A percentile compares a stretch with the other conserved stretches of the same genome.
phyloP scores from a whole-genome alignment of 2,113 vertebrate species.

The Smithornis capensis region DNA sequence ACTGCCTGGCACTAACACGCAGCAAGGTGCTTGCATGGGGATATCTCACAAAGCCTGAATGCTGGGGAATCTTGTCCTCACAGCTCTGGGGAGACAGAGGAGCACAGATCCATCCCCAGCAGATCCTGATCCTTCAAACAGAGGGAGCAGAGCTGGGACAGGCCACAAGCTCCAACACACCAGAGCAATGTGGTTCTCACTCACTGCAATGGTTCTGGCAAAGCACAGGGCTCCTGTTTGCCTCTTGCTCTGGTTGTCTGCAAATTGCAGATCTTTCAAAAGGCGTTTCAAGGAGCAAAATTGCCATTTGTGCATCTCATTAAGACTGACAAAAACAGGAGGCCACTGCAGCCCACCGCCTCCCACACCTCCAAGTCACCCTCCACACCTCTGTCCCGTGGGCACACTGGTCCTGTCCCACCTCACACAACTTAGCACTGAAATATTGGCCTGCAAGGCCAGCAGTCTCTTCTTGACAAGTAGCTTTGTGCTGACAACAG shows the following conservation, averaged over 20 bases:
- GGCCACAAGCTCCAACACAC: not conserved
- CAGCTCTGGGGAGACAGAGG: not conserved
- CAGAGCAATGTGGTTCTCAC: not conserved
- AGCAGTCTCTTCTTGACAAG: not conserved
- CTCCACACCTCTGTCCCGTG: not conserved
- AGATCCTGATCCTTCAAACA: not conserved
- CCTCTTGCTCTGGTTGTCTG: not conserved
- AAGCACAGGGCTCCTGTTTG: not conserved
- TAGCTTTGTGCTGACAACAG: not conserved
- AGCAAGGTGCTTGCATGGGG: not conserved
- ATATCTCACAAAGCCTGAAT: not conserved
- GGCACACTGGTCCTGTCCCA: rapidly evolving
- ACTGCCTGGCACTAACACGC: not conserved
- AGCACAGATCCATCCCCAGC: not conserved
- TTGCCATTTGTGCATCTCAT: not conserved
- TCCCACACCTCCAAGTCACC: not conserved
- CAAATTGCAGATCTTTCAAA: not conserved
- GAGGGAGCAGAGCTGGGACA: not conserved
- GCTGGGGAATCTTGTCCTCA: not conserved
- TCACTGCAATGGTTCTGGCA: not conserved
- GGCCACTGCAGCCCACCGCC: not conserved
- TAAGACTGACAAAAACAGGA: not conserved
- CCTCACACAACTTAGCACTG: not conserved
- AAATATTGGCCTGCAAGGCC: not conserved
- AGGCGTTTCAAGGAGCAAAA: not conserved